Evolutionary conservation across 2,797 vertebrate genomes (phyloP).

Genomic region (Gouania willdenowi): DNA sequence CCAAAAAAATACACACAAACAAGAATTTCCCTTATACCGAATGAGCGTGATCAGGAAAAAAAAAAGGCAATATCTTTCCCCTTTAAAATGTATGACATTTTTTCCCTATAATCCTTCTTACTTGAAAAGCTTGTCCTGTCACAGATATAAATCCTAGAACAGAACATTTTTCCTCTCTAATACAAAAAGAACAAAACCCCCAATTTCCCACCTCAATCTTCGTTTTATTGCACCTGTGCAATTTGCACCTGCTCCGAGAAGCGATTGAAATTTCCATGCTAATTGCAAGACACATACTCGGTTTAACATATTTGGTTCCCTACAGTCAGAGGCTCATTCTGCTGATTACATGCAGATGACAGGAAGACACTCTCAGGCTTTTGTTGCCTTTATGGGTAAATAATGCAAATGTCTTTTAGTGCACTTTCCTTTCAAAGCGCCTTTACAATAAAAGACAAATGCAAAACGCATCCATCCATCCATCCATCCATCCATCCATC

Average conservation of each 20-base stretch:
- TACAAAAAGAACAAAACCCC: slow-evolving; percentile 6
- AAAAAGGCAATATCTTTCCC: too few species aligned
- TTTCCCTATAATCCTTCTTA: too few species aligned
- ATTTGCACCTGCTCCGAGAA: slow-evolving; percentile 42
- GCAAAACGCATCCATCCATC: slow-evolving; percentile 19
- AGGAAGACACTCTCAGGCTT: slow-evolving; percentile 28
- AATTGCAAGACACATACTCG: slow-evolving; percentile 39
- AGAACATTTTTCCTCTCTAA: too few species aligned
- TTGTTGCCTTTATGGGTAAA: slow-evolving; percentile 30
- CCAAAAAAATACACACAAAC: too few species aligned
- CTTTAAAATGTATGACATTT: too few species aligned
- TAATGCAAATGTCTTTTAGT: slow-evolving; percentile 12
- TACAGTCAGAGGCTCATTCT: slow-evolving; percentile 31
- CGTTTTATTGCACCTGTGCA: slow-evolving; percentile 38
- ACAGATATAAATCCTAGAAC: too few species aligned
- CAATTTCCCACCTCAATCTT: slow-evolving; percentile 7
- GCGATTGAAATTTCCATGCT: slow-evolving; percentile 31
- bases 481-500: too few species aligned
- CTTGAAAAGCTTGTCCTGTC: too few species aligned
- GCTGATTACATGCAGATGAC: slow-evolving; percentile 46
- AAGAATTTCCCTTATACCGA: too few species aligned
- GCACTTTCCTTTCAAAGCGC: too few species aligned
- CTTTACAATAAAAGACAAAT: too few species aligned
- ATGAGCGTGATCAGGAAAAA: too few species aligned
- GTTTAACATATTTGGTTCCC: slow-evolving; percentile 25